A percentile compares a stretch with the other conserved stretches of the same genome.
These are phyloP conservation scores for Tokudaia tokunoshimensis DNA, from an alignment of 2,797 vertebrate species.

Conservation along the genomic window DNA sequence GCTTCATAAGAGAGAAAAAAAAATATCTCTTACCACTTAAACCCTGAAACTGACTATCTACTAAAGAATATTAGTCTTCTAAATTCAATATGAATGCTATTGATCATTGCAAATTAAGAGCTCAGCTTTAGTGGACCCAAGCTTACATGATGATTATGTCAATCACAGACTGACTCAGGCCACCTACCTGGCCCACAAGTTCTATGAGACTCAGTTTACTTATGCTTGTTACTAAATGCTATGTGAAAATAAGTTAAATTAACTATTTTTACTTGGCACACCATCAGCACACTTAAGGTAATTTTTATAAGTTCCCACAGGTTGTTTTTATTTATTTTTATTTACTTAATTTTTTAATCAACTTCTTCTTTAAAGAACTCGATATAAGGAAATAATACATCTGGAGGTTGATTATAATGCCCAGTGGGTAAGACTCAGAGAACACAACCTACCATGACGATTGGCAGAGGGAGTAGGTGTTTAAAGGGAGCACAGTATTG, in stretches of 20 bases:
- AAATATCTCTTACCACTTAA: background rate
- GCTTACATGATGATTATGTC: background rate
- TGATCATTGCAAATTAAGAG: background rate
- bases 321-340: background rate
- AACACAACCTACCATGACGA: background rate
- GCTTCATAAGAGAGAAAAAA: slow-evolving; percentile 26
- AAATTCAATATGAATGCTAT: background rate
- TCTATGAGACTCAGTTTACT: slow-evolving; percentile 20
- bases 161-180: background rate
- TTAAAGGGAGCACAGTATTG: slow-evolving; percentile 20
- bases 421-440: background rate
- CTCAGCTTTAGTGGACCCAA: background rate
- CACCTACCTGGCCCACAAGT: background rate
- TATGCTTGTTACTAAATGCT: slow-evolving; percentile 21
- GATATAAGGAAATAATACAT: slow-evolving; percentile 42
- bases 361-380: slow-evolving; percentile 34
- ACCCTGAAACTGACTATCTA: background rate
- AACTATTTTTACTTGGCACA: slow-evolving; percentile 50
- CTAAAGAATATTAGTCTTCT: slow-evolving; percentile 28
- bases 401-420: slow-evolving; percentile 42
- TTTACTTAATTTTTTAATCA: background rate
- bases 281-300: background rate
- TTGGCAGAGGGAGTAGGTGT: slow-evolving; percentile 55
- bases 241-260: slow-evolving; percentile 46
- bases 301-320: slow-evolving; percentile 3